Evolutionary conservation across 1,140 invertebrate genomes (phyloP), one percentile per base, ranked within the genome.

Genomic region (Aphaenogaster rudis): DNA sequence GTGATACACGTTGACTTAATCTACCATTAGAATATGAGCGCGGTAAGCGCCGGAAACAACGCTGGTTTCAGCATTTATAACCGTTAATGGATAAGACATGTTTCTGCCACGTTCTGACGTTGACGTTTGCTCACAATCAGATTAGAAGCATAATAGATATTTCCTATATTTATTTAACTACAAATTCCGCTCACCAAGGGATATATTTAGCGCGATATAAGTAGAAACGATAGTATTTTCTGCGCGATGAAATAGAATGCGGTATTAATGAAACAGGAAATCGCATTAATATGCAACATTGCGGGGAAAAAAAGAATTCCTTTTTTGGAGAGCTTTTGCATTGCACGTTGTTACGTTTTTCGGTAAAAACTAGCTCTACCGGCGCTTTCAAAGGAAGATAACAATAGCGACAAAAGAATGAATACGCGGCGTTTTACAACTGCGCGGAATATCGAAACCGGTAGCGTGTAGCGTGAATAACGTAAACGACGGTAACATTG

Each of bases 1-100:
- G n/a, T 74, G 69, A 50, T 74, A 42, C 54, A 64, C 69, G 80
- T 76, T 61, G 80, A 84, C 80, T 84, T 84, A 84, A 84, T 76
- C 69, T 57, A 61, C 39, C 57, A 74, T 84, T 63, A 76, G 54
- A 74, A 74, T 84, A 63, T 76, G 69, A 76, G 69, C 54, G 33
- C 3, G 54, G 52, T 21, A 54, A 36, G 39, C 54, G 17, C 80
- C 80, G 66, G 52, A 45, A 72, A 72, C 79, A 71, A 54, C 50
- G 64, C 36, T 61, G 48, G 36, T 69, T 71, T 48, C 52, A 72
- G 52, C 66, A 57, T 28, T 81, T 39, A 50, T 9, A 57, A 81
- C 33, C 28, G 67, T 84, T 84, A 74, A 76, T 74, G 80, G 13
- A 84, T n/a, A 63, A 59, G 71, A 84, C 69, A 39, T 57, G 80